Base-by-base conservation (phyloP, 2,888 invertebrate genomes). In the Tipula vernalis region DNA sequence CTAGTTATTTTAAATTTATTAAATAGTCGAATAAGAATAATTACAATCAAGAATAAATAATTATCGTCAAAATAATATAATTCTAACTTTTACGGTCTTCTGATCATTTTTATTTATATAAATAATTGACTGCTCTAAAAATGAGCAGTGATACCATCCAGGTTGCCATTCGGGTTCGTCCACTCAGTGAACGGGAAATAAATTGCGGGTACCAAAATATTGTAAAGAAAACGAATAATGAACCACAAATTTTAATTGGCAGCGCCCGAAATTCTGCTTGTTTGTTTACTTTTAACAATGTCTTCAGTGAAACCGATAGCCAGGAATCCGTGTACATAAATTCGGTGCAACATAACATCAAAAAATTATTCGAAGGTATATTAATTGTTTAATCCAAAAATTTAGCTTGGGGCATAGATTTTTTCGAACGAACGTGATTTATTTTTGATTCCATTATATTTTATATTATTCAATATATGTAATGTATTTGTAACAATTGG, bases 91-190 rank as follows among this genome's bases (percentile, higher is more conserved):
- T 28, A 28, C 28, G 28, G 28, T 28, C 28, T 28, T 28, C 2
- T 0, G 28, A 0, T 28, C 0, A 28, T 28, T 28, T 28, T 28
- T 28, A 28, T 28, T 28, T 28, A 28, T 28, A 28, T 28, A 28
- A 28, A 0, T 28, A 28, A 28, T 28, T 28, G 1, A 28, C 2
- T 2, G 28, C 2, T 28, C 28, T 2, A 28, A 28, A 28, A 28
- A 71, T 71, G 71, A 71, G 71, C 71, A 71, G 28, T 71, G 71
- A 90, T 88, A 89, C 89, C 87, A 89, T 90, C 6, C 89, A 95
- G 90, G 98, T 98, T 51, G 98, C 97, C 0, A 92, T 98, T 0
- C 92, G 98, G 83, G 95, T 97, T 39, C 93, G 98, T 86, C 98
- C 98, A 0, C 91, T 98, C 87, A 95, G 97, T 86, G 92, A 92